A percentile compares a stretch with the other conserved stretches of the same genome.
These are phyloP conservation scores for Lepilemur septentrionalis DNA, from an alignment of 2,797 vertebrate genomes.

Conservation along the genomic window DNA sequence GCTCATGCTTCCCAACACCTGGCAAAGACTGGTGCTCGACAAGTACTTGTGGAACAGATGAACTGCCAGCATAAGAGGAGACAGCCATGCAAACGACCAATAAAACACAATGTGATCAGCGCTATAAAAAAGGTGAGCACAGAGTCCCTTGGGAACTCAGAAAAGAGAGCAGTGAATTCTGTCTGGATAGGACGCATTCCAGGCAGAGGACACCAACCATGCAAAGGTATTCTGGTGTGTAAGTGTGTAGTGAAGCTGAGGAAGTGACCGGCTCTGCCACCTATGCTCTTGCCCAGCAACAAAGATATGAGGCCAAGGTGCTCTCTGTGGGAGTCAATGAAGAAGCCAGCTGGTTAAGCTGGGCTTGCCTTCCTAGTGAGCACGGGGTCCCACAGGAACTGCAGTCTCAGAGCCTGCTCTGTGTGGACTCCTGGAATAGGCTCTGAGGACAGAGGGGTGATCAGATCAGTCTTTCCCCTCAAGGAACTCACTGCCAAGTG, in stretches of 20 bases:
- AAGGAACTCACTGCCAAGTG: not conserved
- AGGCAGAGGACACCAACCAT: not conserved
- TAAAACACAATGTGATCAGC: constrained; percentile 27
- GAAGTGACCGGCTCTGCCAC: not conserved
- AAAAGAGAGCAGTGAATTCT: constrained; percentile 26
- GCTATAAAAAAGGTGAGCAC: not conserved
- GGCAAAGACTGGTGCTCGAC: not conserved
- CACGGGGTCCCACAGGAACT: not conserved
- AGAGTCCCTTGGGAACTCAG: constrained; percentile 44
- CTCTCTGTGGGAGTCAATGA: not conserved
- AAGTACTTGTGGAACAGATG: not conserved
- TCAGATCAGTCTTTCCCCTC: not conserved
- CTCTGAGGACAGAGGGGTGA: not conserved
- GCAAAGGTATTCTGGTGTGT: not conserved
- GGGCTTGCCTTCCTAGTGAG: not conserved
- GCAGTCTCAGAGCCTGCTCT: not conserved
- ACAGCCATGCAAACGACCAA: not conserved
- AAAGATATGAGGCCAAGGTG: not conserved
- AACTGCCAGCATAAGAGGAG: not conserved
- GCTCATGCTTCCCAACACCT: not conserved
- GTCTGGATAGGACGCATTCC: not conserved
- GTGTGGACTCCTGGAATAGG: not conserved
- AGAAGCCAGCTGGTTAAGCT: not conserved
- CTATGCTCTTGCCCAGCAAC: not conserved
- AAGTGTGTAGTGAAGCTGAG: not conserved